phyloP scores from a whole-genome alignment of 2,888 invertebrate genomes.

The Zele albiditarsus region DNA sequence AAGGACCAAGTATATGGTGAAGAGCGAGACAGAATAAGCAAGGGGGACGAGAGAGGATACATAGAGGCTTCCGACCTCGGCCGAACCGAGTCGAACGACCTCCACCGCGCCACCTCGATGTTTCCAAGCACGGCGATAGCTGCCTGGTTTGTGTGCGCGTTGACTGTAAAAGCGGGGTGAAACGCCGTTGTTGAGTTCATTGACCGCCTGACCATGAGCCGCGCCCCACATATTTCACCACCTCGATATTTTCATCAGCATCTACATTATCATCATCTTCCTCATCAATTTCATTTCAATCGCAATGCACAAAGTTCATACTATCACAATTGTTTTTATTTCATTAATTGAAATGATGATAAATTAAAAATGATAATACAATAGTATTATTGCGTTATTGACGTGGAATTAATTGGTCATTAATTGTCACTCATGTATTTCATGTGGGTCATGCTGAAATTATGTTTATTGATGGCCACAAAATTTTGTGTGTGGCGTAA shows the following conservation, averaged over 20 bases:
- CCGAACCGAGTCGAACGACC: slow-evolving; percentile 61
- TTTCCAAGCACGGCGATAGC: slow-evolving; percentile 32
- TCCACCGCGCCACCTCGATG: slow-evolving; percentile 52
- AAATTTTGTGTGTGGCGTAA: background rate
- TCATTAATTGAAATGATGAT: background rate
- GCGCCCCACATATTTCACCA: slow-evolving; percentile 68
- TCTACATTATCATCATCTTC: slow-evolving; percentile 45
- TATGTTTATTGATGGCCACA: background rate
- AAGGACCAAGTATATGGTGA: background rate
- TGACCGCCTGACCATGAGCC: slow-evolving; percentile 73
- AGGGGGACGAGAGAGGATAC: background rate
- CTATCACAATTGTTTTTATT: background rate
- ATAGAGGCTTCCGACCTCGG: slow-evolving; percentile 42
- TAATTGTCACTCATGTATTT: no score
- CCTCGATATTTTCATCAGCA: slow-evolving; percentile 46
- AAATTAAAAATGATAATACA: background rate
- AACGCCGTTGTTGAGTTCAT: slow-evolving; percentile 61
- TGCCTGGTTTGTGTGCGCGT: slow-evolving; percentile 42
- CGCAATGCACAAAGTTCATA: slow-evolving; percentile 30
- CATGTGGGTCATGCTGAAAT: no score
- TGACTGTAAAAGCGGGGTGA: slow-evolving; percentile 54
- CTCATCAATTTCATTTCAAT: background rate
- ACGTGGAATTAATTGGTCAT: background rate
- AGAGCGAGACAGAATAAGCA: background rate
- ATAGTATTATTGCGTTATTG: background rate